Conservation (phyloP, 2,797 vertebrate genomes). For the Sebastes taczanowskii region DNA sequence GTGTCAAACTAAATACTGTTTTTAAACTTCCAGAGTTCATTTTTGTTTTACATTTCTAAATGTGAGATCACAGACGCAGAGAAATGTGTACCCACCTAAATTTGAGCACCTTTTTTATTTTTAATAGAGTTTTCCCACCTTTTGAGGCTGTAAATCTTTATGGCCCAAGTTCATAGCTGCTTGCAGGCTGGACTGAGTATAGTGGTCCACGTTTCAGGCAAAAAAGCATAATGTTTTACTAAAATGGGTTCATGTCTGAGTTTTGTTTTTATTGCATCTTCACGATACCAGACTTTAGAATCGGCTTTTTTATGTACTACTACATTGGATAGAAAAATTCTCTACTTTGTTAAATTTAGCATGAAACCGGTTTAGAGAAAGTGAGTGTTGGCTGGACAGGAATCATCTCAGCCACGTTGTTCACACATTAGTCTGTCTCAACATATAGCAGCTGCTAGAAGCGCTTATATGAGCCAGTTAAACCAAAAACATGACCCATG, state of each 20-base stretch:
- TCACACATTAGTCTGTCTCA: slow-evolving; percentile 20
- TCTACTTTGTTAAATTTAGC: background rate
- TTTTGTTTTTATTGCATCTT: background rate
- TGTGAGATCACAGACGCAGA: slow-evolving; percentile 29
- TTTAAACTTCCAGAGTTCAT: background rate
- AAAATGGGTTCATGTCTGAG: background rate
- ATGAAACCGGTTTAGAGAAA: background rate
- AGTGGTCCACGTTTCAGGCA: slow-evolving; percentile 21
- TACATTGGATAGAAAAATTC: background rate
- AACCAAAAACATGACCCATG: background rate
- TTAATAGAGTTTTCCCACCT: slow-evolving; percentile 71
- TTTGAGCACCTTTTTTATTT: slow-evolving; percentile 46
- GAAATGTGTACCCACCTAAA: slow-evolving; percentile 35
- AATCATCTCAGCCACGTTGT: slow-evolving; percentile 27
- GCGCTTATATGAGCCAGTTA: background rate
- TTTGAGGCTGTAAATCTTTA: slow-evolving; percentile 77
- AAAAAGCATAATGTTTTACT: slow-evolving; percentile 5
- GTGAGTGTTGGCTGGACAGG: slow-evolving; percentile 3
- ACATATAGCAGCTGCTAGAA: background rate
- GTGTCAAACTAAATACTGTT: background rate
- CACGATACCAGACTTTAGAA: background rate
- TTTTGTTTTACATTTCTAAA: slow-evolving; percentile 10
- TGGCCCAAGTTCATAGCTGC: slow-evolving; percentile 60
- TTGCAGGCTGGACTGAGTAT: slow-evolving; percentile 30
- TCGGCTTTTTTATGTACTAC: background rate